phyloP scores from a whole-genome alignment of 1,140 invertebrate species.

The Bombus cullumanus region DNA sequence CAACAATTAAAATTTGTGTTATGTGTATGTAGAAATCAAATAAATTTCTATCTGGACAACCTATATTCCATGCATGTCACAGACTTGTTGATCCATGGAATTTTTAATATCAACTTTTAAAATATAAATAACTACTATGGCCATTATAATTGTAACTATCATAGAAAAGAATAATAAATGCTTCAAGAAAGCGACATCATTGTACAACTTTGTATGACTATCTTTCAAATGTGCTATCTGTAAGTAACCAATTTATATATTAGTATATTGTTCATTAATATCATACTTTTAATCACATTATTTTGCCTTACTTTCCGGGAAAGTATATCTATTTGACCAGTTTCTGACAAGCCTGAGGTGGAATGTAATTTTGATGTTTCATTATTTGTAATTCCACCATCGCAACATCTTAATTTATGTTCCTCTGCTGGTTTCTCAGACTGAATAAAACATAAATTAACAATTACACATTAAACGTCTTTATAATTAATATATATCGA shows the following conservation, averaged over 20 bases:
- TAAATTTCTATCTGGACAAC: slow-evolving; percentile 1
- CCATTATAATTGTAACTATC: slow-evolving; percentile 72
- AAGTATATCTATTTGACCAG: slow-evolving; percentile 71
- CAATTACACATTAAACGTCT: neutral
- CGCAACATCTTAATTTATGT: slow-evolving; percentile 81
- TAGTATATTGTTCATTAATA: neutral
- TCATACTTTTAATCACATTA: neutral
- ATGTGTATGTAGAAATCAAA: neutral
- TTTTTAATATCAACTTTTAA: slow-evolving; percentile 67
- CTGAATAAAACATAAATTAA: slow-evolving; percentile 60
- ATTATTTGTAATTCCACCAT: slow-evolving; percentile 71
- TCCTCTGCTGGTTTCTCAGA: slow-evolving; percentile 79
- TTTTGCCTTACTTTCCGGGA: slow-evolving; percentile 73
- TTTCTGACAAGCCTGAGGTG: slow-evolving; percentile 50
- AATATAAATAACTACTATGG: slow-evolving; percentile 68
- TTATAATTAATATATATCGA: neutral
- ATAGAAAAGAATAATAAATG: slow-evolving; percentile 75
- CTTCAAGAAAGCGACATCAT: slow-evolving; percentile 73
- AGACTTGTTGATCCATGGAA: slow-evolving; percentile 46
- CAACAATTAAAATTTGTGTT: neutral
- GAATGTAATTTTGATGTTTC: slow-evolving; percentile 66
- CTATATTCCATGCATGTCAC: slow-evolving; percentile 50
- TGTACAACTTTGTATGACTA: slow-evolving; percentile 70
- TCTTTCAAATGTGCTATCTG: slow-evolving; percentile 78
- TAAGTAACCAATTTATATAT: slow-evolving; percentile 53